These are phyloP conservation scores for Aradophagus sp. DNA, from an alignment of 1,140 invertebrate genomes.

Conservation along the genomic window DNA sequence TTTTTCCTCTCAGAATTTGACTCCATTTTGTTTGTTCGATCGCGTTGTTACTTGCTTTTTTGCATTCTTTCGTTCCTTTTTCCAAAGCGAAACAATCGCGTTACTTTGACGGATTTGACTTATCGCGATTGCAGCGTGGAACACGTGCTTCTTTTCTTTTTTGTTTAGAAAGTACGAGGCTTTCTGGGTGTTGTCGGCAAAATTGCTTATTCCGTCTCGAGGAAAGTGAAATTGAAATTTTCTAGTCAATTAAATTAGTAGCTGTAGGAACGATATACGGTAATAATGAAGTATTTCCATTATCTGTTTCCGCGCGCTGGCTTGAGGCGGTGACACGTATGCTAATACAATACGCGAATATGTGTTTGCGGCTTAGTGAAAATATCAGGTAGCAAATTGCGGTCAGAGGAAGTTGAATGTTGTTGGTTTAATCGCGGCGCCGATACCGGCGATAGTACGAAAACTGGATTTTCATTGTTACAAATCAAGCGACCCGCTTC, in stretches of 20 bases:
- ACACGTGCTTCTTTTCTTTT: too few relatives aligned
- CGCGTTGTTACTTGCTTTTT: too few relatives aligned
- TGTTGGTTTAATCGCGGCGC: conserved; percentile 45
- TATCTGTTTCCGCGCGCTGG: conserved; percentile 16
- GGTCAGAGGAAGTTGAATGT: conserved; percentile 55
- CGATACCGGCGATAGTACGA: conserved; percentile 30
- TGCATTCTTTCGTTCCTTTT: too few relatives aligned
- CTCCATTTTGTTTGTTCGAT: too few relatives aligned
- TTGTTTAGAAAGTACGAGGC: conserved; percentile 2
- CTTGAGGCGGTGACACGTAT: conserved; percentile 33
- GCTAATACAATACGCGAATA: conserved; percentile 25
- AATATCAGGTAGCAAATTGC: conserved; percentile 58
- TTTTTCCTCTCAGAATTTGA: neutral
- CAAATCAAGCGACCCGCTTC: conserved; percentile 15
- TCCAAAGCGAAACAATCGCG: conserved; percentile 14
- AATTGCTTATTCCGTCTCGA: conserved; percentile 19
- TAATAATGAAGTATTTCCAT: conserved; percentile 41
- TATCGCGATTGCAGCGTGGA: too few relatives aligned
- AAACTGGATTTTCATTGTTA: conserved; percentile 52
- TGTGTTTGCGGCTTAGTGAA: conserved; percentile 42
- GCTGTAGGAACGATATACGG: conserved; percentile 5
- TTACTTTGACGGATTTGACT: conserved; percentile 33
- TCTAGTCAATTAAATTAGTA: conserved; percentile 26
- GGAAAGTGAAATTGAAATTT: conserved; percentile 19
- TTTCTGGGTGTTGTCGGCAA: neutral